Base-by-base conservation (phyloP, 2,113 vertebrate genomes). In the Mystacornis crossleyi region DNA sequence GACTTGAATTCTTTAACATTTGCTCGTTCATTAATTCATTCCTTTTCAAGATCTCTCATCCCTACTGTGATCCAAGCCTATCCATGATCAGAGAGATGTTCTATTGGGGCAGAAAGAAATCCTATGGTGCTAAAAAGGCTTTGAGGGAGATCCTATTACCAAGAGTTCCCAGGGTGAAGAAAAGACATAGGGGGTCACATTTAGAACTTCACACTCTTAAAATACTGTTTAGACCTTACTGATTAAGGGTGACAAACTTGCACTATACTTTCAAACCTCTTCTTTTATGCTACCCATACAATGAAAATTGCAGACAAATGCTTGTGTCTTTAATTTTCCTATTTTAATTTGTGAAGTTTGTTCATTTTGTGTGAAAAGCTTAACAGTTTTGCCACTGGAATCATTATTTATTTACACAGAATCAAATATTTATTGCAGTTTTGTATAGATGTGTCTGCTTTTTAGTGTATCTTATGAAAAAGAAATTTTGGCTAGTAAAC, bases 1-100 rank as follows among this genome's bases (percentile, higher is more conserved):
- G n/a, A 14, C 24, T 33, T 74, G 14, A 81, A 82, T 93, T 91
- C 36, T 82, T 95, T 90, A 84, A 87, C 93, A 48, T 77, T 53
- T 96, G 9, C 58, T 97, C 89, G 64, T 87, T 95, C 73, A 93
- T 97, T 95, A 90, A 95, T 96, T 97, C 65, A 97, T 97, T 98
- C 90, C 4, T 18, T 97, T 98, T 97, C 89, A 97, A 97, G 71
- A 81, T 53, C 29, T 86, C 65, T 96, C 82, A 94, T 58, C 42
- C 62, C 33, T 43, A 81, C 28, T 40, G 88, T 84, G 73, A 95
- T 95, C 62, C 89, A 95, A 97, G 81, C 38, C 86, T 94, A 93
- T 60, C 24, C 19, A 74, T 89, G 75, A 88, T 96, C 92, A 97
- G 60, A 97, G 40, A 90, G 42, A 94, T 82, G 29, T 89, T 88